Base-by-base conservation (phyloP, 2,113 vertebrate genomes). In the Toxotes chatareus region DNA sequence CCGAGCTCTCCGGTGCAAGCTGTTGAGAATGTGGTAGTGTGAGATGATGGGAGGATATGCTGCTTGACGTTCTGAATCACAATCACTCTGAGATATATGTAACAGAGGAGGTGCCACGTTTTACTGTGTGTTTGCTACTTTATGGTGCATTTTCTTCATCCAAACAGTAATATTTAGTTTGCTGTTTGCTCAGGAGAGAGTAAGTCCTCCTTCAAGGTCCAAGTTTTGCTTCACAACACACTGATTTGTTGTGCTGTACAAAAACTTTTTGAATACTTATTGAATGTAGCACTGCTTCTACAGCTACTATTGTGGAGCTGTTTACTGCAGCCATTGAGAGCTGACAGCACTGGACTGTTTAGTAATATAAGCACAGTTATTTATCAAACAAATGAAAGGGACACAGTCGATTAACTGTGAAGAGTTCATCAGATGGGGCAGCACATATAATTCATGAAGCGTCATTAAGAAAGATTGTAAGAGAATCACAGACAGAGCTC, bases 331-430 rank as follows among this genome's bases (percentile, higher is more conserved):
- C 73, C 21, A 46, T 44, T 9, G 2, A 23, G 36, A 55, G 46
- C 21, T 9, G 60, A 67, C 36, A 61, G 42, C 49, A 46, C 7
- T 32, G 38, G 11, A 19, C 12, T 69, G 73, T 67, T 68, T 27
- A 31, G 42, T 51, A 42, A 67, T 40, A 74, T 62, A 27, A 51
- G 23, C 62, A 3, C 23, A n/a, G 27, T 53, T 82, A 82, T 77
- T 82, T 82, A 49, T 79, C 63, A 65, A 65, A 51, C 31, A 60
- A 82, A 78, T 79, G 42, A 73, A 84, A 80, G 76, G 38, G 57
- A 65, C 44, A 61, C 23, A 36, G 46, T 76, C 16, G 4, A 65
- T 83, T 65, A 76, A 59, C 38, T 71, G 16, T 32, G 59, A 66
- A 19, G 17, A 34, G n/a, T n/a, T 76, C n/a, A 68, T 84, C 38